Conservation (phyloP, 2,113 vertebrate genomes). For the Maylandia zebra region DNA sequence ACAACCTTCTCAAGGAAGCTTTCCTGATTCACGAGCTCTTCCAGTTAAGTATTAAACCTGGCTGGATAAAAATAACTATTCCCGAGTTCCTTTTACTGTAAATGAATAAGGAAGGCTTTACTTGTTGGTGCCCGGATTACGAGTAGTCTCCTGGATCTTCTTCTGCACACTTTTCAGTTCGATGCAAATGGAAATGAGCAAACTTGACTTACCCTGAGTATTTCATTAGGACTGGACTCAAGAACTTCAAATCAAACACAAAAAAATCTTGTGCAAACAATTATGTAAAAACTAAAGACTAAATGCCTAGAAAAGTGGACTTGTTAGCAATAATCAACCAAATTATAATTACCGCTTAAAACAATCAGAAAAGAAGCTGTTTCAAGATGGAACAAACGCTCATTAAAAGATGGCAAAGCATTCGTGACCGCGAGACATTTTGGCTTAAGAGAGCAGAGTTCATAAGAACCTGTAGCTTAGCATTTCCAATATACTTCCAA, state of each 20-base stretch:
- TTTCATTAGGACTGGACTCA: neutral
- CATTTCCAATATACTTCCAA: neutral
- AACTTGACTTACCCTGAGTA: slow-evolving; percentile 20
- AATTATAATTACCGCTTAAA: neutral
- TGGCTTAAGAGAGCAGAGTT: neutral
- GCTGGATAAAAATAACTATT: neutral
- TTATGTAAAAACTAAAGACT: neutral
- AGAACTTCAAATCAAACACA: neutral
- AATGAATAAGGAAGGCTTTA: neutral
- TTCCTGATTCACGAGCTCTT: neutral
- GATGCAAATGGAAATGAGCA: neutral
- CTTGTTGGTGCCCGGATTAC: neutral
- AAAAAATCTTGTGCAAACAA: neutral
- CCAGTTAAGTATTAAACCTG: neutral
- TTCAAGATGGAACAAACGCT: neutral
- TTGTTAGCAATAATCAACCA: neutral
- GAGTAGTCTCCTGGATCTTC: neutral
- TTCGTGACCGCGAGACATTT: neutral
- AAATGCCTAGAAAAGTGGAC: neutral
- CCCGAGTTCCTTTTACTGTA: neutral
- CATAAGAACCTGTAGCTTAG: neutral
- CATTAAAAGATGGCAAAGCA: neutral
- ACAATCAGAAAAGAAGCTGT: neutral
- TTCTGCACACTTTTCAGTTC: neutral
- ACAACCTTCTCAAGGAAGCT: neutral